Conservation (phyloP, 37 sponge, comb jelly and placozoan genomes). For the Aphrocallistes beatrix region DNA sequence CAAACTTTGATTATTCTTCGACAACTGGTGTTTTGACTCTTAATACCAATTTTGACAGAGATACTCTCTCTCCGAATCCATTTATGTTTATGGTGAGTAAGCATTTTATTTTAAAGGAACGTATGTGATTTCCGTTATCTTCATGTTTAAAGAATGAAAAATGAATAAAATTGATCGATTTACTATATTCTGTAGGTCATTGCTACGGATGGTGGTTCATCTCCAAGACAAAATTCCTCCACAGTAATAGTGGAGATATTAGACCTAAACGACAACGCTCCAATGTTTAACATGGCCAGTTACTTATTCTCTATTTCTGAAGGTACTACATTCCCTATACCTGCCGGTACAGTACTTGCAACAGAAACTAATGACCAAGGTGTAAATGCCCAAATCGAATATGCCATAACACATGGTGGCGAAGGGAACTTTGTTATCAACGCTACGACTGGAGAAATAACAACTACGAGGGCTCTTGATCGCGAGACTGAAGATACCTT, state of each 20-base stretch:
- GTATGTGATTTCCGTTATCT: no score
- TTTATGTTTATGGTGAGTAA: neutral
- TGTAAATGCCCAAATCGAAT: neutral
- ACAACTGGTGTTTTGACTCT: neutral
- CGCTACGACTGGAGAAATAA: neutral
- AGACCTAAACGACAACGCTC: neutral
- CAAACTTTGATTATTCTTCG: neutral
- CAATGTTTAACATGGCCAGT: neutral
- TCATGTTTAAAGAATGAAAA: no score
- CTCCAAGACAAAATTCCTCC: no score
- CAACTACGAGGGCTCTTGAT: neutral
- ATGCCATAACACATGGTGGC: slow-evolving; percentile 8
- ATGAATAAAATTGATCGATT: no score
- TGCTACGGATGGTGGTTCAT: neutral
- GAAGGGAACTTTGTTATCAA: neutral
- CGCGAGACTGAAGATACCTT: neutral
- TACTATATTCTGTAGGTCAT: neutral
- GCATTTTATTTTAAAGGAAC: no score
- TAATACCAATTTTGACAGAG: neutral
- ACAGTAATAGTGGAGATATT: neutral
- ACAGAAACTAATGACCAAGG: neutral
- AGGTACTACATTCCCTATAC: neutral
- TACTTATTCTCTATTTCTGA: neutral
- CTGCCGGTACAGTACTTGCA: neutral
- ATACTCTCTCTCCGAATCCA: neutral